Percentiles rank a stretch among this genome's conserved stretches.
Evolutionary conservation across 2,888 invertebrate genomes (phyloP).

Genomic region (Bruchidius siliquastri): DNA sequence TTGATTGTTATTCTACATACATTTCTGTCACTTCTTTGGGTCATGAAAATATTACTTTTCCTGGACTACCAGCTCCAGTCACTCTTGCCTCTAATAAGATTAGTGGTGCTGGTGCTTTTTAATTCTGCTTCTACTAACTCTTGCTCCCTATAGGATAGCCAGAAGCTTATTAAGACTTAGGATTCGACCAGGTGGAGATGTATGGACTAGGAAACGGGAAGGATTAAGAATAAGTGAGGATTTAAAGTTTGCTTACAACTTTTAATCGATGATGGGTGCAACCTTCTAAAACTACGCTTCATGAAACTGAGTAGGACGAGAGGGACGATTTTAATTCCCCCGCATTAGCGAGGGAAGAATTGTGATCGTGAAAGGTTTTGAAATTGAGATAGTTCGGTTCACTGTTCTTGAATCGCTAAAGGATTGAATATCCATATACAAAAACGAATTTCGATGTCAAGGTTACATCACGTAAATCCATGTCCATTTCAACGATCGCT

Average conservation of each 20-base stretch:
- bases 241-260: background rate
- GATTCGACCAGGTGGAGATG: background rate
- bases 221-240: background rate
- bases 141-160: background rate
- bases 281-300: background rate
- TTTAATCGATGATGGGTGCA: background rate
- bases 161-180: background rate
- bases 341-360: too few species aligned
- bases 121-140: background rate
- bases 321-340: background rate
- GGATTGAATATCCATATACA: too few species aligned
- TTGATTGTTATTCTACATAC: too few species aligned
- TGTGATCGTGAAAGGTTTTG: too few species aligned
- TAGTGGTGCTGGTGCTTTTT: background rate
- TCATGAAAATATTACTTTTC: too few species aligned
- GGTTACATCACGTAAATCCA: too few species aligned
- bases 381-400: too few species aligned
- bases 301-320: background rate
- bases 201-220: background rate
- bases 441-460: too few species aligned
- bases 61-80: background rate
- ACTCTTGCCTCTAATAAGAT: background rate
- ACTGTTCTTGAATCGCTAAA: too few species aligned
- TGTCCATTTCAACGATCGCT: too few species aligned
- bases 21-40: too few species aligned